phyloP scores from a whole-genome alignment of 2,888 invertebrate species.

The Cartodere bifasciata region DNA sequence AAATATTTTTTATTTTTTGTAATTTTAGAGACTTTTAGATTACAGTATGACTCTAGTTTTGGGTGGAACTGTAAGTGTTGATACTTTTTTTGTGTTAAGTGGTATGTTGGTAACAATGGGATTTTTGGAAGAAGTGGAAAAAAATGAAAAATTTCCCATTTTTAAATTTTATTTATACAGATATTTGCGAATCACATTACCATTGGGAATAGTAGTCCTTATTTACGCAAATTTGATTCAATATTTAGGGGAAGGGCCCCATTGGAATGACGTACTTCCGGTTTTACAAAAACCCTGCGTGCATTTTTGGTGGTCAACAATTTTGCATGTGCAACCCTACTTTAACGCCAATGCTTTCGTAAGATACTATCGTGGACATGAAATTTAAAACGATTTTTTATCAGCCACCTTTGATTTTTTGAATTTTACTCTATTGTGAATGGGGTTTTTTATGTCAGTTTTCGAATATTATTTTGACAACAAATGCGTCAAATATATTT shows the following conservation, averaged over 20 bases:
- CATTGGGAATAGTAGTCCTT: slow-evolving; percentile 34
- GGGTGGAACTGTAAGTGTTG: slow-evolving; percentile 35
- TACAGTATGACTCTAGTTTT: slow-evolving; percentile 32
- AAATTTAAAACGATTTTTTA: too few relatives aligned
- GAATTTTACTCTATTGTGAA: too few relatives aligned
- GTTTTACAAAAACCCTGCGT: slow-evolving; percentile 25
- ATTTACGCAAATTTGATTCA: slow-evolving; percentile 34
- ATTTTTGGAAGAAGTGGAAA: slow-evolving; percentile 29
- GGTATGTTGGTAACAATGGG: slow-evolving; percentile 33
- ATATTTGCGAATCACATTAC: slow-evolving; percentile 38
- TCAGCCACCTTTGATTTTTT: too few relatives aligned
- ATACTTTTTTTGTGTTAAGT: slow-evolving; percentile 36
- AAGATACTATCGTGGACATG: too few relatives aligned
- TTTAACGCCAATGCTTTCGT: slow-evolving; percentile 25
- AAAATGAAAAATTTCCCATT: slow-evolving; percentile 28
- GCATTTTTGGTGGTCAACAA: slow-evolving; percentile 32
- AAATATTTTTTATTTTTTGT: slow-evolving; percentile 1
- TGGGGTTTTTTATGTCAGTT: too few relatives aligned
- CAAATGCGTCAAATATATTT: too few relatives aligned
- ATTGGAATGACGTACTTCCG: slow-evolving; percentile 29
- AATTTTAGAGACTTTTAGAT: slow-evolving; percentile 30
- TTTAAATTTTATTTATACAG: slow-evolving; percentile 33
- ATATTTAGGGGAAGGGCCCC: slow-evolving; percentile 37
- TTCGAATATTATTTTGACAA: too few relatives aligned
- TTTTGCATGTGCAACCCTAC: slow-evolving; percentile 34